Evolutionary conservation across 2,797 vertebrate genomes (phyloP).

Genomic region (Sandelia bainsii): DNA sequence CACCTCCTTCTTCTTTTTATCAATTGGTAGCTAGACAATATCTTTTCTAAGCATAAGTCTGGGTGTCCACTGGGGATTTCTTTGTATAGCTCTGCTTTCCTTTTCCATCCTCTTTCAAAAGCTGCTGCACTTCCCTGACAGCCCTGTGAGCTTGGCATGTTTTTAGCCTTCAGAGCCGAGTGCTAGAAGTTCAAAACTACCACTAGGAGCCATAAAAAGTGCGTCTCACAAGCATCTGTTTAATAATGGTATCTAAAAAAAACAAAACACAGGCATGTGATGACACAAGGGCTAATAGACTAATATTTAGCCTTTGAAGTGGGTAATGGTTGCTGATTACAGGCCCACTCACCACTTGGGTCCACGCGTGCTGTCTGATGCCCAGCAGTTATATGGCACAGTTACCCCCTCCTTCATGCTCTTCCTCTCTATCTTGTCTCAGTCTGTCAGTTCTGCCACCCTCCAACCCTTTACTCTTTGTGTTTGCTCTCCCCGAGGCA

Average conservation of each 20-base stretch:
- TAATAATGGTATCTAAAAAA: conserved; percentile 7
- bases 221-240: conserved; percentile 49
- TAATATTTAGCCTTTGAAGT: conserved; percentile 57
- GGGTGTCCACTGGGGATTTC: conserved; percentile 62
- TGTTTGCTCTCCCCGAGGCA: conserved; percentile 56
- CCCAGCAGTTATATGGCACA: conserved; percentile 54
- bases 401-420: conserved; percentile 19
- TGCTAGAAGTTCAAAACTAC: conserved; percentile 52
- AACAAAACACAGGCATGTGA: conserved; percentile 10
- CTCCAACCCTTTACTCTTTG: conserved; percentile 55
- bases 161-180: conserved; percentile 55
- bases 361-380: conserved; percentile 49
- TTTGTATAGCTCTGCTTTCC: conserved; percentile 44
- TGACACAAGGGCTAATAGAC: conserved; percentile 43
- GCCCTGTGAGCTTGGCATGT: conserved; percentile 44
- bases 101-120: conserved; percentile 38
- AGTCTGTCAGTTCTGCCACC: conserved; percentile 42
- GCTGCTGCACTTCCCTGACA: conserved; percentile 45
- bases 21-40: conserved; percentile 64
- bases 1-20: conserved; percentile 47
- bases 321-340: conserved; percentile 58
- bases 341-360: conserved; percentile 33
- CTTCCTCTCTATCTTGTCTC: conserved; percentile 44
- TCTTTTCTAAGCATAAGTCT: conserved; percentile 45
- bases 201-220: conserved; percentile 47